Base-by-base conservation (phyloP, 2,797 vertebrate genomes). In the Syncerus caffer region DNA sequence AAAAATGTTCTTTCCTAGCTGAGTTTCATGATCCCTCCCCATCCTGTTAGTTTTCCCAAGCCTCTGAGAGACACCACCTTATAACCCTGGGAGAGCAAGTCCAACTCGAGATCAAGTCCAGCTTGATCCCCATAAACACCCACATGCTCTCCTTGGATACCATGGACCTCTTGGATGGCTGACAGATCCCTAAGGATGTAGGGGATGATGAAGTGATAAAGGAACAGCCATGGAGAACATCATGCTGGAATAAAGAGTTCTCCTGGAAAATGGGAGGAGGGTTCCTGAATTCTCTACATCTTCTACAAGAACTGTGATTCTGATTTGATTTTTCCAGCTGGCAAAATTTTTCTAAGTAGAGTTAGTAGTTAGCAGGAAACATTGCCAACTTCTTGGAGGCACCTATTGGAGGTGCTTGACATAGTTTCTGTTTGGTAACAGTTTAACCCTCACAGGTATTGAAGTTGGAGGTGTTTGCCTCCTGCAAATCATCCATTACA, bases 271-370 rank as follows among this genome's bases (percentile, higher is more conserved):
- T 34, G 83, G 23, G 13, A 58, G 15, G 8, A 64, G 57, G 38
- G 55, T 62, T 62, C 74, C 25, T 19, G 45, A 90, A 80, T 60
- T 85, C 42, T 50, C 85, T 21, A 45, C 15, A 50, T 71, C 57
- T 88, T 87, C 2, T 7, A 87, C 57, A 67, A 87, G 6, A 84
- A 89, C 58, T 60, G 34, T 74, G 71, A 74, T 42, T 74, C 23
- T 57, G 7, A 79, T 90, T 78, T 85, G 8, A 21, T 27, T 60
- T 51, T 92, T 85, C 42, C 25, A 47, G 12, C 53, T 84, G 53
- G 76, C 23, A 55, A 53, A 25, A 38, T 57, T 93, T 85, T 96
- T 51, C 38, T 87, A 34, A 83, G 19, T 47, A 82, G 71, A 87
- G 29, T 93, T 13, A 12, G 25, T 71, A n/a, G 78, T 67, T 23